Conservation (phyloP, 2,888 invertebrate species). For the Hydropsyche betteni region DNA sequence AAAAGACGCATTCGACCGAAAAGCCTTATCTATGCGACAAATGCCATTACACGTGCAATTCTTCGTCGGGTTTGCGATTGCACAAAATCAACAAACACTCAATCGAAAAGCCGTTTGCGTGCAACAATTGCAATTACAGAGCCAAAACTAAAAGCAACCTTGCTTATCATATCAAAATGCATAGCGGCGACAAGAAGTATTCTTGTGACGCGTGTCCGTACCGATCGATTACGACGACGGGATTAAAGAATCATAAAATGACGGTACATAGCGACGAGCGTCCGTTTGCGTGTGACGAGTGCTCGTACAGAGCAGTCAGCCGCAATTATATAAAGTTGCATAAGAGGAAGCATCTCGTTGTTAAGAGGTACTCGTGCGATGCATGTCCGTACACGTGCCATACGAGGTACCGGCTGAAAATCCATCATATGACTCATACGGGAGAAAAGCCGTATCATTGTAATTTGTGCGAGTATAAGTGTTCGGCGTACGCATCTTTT, state of each 20-base stretch:
- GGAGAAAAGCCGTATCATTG: constrained; percentile 49
- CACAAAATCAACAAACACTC: constrained; percentile 49
- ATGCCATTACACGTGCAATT: constrained; percentile 48
- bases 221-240: constrained; percentile 44
- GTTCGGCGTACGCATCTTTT: constrained; percentile 44
- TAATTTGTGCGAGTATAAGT: constrained; percentile 46
- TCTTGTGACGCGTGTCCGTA: constrained; percentile 48
- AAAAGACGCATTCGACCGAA: constrained; percentile 31
- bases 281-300: constrained; percentile 48
- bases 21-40: constrained; percentile 49
- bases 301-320: constrained; percentile 46
- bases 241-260: constrained; percentile 45
- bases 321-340: constrained; percentile 44
- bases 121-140: constrained; percentile 48
- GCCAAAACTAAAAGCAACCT: constrained; percentile 49
- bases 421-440: constrained; percentile 46
- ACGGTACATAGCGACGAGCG: constrained; percentile 49
- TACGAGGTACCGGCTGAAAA: constrained; percentile 46
- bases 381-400: constrained; percentile 48
- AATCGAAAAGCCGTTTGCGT: constrained; percentile 45
- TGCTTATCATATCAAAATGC: constrained; percentile 42
- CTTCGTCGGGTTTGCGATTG: constrained; percentile 42
- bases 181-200: constrained; percentile 46
- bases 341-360: constrained; percentile 41
- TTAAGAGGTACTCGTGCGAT: constrained; percentile 48